Percentiles rank a stretch among this genome's conserved stretches.
phyloP scores from a whole-genome alignment of 2,113 vertebrate species.

The Syngnathus floridae region DNA sequence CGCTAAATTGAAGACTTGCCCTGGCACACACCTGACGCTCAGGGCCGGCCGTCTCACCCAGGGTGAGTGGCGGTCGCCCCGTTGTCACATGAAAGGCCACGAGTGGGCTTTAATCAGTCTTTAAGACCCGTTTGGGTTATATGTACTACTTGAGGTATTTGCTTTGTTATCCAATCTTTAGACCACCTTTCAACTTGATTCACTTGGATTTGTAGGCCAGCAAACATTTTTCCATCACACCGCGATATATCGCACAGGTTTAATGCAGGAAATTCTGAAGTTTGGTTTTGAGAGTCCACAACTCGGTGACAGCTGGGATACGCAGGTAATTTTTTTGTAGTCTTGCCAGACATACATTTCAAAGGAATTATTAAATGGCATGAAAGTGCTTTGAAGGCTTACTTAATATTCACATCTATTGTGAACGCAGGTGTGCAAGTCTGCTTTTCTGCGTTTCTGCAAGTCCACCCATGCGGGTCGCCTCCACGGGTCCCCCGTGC shows the following conservation, averaged over 20 bases:
- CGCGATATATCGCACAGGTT: too few species aligned
- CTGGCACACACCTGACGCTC: slow-evolving; percentile 50
- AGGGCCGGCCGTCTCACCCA: slow-evolving; percentile 33
- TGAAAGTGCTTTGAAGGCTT: background rate
- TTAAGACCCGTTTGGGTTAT: slow-evolving; percentile 19
- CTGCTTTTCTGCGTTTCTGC: slow-evolving; percentile 17
- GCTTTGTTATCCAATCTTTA: slow-evolving; percentile 19
- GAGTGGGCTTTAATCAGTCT: slow-evolving; percentile 38
- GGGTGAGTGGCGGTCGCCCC: slow-evolving; percentile 26
- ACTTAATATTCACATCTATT: background rate
- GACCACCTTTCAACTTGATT: slow-evolving; percentile 4
- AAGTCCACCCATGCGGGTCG: slow-evolving; percentile 24
- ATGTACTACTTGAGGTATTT: slow-evolving; percentile 29
- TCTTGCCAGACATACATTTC: too few species aligned
- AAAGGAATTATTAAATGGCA: too few species aligned
- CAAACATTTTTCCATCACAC: too few species aligned
- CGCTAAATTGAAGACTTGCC: slow-evolving; percentile 64
- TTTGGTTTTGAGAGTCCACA: too few species aligned
- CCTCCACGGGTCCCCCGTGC: slow-evolving; percentile 51
- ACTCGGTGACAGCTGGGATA: background rate
- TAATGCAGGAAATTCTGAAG: too few species aligned
- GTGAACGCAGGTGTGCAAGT: background rate
- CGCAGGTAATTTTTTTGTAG: too few species aligned
- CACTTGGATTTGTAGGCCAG: slow-evolving; percentile 11
- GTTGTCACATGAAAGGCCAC: slow-evolving; percentile 31